Conservation (phyloP, 2,797 vertebrate species). For the Falco cherrug region DNA sequence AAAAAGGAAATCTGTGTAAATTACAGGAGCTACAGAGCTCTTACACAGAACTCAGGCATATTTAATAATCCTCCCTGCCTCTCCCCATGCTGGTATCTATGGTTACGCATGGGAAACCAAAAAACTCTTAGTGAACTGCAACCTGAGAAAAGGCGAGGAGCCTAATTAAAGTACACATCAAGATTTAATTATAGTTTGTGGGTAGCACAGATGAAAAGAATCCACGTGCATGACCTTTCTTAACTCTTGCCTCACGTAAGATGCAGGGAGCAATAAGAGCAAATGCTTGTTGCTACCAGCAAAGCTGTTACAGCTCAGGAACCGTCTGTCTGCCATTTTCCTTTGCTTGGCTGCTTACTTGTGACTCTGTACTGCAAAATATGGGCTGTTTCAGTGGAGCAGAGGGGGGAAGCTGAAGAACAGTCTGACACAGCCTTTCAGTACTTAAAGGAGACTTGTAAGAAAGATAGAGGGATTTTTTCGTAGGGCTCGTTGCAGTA, state of each 20-base stretch:
- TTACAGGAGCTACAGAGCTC: neutral
- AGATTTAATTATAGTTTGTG: neutral
- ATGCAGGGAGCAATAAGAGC: neutral
- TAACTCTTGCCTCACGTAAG: fast-evolving
- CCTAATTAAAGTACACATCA: neutral
- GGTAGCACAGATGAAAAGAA: neutral
- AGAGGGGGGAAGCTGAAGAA: neutral
- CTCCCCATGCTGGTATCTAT: neutral
- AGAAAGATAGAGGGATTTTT: neutral
- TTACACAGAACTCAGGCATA: neutral
- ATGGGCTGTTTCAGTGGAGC: neutral
- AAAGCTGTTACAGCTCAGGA: neutral
- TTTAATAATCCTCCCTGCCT: neutral
- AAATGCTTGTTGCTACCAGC: neutral
- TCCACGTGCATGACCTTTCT: neutral
- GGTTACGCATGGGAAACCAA: neutral
- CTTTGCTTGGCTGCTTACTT: neutral
- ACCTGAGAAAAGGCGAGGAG: neutral
- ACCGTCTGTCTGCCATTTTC: neutral
- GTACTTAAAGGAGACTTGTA: neutral
- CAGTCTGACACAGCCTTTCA: neutral
- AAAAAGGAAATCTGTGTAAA: neutral
- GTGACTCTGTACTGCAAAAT: neutral
- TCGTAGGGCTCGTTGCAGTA: fast-evolving
- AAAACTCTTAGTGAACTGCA: neutral